Percentiles rank a stretch among this genome's conserved stretches.
Conservation (phyloP, 2,113 vertebrate genomes). For the Melanerpes formicivorus region DNA sequence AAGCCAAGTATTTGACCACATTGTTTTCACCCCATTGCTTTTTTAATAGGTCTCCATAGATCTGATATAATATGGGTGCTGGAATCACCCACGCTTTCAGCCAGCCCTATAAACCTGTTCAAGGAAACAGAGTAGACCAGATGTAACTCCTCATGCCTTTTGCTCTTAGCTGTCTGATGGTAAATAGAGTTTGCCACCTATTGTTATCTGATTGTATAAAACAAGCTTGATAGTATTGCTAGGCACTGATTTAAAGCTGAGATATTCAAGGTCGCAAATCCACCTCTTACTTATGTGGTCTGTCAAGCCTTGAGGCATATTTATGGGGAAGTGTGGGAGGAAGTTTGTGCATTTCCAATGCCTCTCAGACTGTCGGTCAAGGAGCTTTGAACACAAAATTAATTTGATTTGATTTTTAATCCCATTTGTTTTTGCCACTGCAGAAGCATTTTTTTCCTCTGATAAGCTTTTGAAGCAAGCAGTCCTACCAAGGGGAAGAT, state of each 20-base stretch:
- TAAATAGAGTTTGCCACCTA: slow-evolving; percentile 38
- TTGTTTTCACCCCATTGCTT: neutral
- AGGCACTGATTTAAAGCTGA: slow-evolving; percentile 51
- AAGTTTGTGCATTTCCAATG: slow-evolving; percentile 12
- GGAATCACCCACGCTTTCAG: neutral
- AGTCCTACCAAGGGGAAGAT: neutral
- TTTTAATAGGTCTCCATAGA: neutral
- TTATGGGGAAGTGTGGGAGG: slow-evolving; percentile 43
- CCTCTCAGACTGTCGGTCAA: neutral
- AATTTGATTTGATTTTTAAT: slow-evolving; percentile 33
- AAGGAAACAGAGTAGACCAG: neutral
- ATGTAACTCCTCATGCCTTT: slow-evolving; percentile 16
- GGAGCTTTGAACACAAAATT: slow-evolving; percentile 22
- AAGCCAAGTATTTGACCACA: neutral
- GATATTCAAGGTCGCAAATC: slow-evolving; percentile 48
- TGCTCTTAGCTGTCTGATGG: neutral
- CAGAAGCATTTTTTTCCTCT: slow-evolving; percentile 19
- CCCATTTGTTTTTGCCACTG: neutral
- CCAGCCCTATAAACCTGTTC: neutral
- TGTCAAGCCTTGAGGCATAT: slow-evolving; percentile 36
- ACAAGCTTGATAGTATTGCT: slow-evolving; percentile 11
- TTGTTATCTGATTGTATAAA: slow-evolving; percentile 46
- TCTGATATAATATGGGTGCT: neutral
- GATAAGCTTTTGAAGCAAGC: slow-evolving; percentile 26
- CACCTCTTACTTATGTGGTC: neutral